These are phyloP conservation scores for Xenotilapia flavipinnis DNA, from an alignment of 2,113 vertebrate species.

Conservation along the genomic window DNA sequence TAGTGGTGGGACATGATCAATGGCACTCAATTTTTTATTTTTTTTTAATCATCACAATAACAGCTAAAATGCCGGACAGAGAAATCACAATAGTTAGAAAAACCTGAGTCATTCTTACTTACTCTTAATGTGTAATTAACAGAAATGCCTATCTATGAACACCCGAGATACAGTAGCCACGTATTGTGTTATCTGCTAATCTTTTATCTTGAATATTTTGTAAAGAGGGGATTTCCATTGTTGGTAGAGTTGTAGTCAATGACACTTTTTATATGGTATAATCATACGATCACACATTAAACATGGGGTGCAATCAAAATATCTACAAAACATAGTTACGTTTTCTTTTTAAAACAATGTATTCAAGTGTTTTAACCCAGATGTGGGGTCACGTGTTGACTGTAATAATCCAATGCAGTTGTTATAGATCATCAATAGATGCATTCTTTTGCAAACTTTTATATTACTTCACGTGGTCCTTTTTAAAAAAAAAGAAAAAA, in stretches of 20 bases:
- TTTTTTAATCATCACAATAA: not conserved
- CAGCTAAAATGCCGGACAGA: not conserved
- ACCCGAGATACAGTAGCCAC: not conserved
- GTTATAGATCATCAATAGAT: not conserved
- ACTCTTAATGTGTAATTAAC: not conserved
- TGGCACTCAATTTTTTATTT: not conserved
- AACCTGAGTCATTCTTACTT: not conserved
- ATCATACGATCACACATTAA: not conserved
- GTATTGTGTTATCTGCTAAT: not conserved
- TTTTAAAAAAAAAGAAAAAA: rapidly evolving
- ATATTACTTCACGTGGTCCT: not conserved
- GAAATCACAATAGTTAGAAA: not conserved
- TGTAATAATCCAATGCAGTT: not conserved
- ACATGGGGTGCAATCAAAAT: not conserved
- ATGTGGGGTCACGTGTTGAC: not conserved
- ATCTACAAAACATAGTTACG: not conserved
- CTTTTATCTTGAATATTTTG: not conserved
- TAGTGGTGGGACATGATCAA: not conserved
- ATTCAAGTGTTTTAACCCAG: not conserved
- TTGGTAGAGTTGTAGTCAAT: not conserved
- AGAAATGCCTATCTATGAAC: not conserved
- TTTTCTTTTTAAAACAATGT: not conserved
- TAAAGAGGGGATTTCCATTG: not conserved
- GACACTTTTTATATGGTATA: not conserved
- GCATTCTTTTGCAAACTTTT: not conserved